Conservation (phyloP, 2,888 invertebrate species). For the Crepidodera aurea region DNA sequence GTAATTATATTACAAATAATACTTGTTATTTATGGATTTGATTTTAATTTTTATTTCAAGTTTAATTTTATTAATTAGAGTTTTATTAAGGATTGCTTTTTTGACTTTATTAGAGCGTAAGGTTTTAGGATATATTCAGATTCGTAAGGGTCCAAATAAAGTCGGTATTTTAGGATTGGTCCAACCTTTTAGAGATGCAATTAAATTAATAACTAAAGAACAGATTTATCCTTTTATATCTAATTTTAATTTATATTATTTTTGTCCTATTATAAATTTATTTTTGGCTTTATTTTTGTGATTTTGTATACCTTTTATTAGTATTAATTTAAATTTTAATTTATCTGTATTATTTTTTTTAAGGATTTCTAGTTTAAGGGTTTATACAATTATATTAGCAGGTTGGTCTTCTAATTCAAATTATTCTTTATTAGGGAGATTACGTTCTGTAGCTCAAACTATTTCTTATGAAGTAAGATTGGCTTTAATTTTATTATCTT, state of each 20-base stretch:
- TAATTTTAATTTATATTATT: conserved; percentile 70
- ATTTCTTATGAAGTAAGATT: conserved; percentile 81
- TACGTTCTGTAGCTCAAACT: too few relatives aligned
- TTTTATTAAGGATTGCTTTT: conserved; percentile 71
- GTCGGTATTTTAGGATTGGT: conserved; percentile 69
- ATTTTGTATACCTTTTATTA: conserved; percentile 75
- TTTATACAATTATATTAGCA: too few relatives aligned
- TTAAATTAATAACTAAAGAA: conserved; percentile 77
- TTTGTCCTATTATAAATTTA: conserved; percentile 37
- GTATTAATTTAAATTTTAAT: too few relatives aligned
- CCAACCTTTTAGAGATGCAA: conserved; percentile 77
- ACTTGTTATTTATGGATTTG: conserved; percentile 63
- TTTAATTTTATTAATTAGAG: conserved; percentile 67
- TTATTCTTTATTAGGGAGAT: too few relatives aligned
- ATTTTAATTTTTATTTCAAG: conserved; percentile 49
- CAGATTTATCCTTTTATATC: too few relatives aligned
- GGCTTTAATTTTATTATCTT: conserved; percentile 69
- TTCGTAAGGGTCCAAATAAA: conserved; percentile 80
- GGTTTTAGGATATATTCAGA: too few relatives aligned
- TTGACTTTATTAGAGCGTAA: too few relatives aligned
- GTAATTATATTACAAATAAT: too few relatives aligned
- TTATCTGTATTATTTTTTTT: too few relatives aligned
- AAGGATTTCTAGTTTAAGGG: too few relatives aligned
- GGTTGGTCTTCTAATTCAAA: too few relatives aligned
- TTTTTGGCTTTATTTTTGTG: conserved; percentile 24